A percentile compares a stretch with the other conserved stretches of the same genome.
phyloP scores from a whole-genome alignment of 2,113 vertebrate species.

The Brachyhypopomus occidentalis region DNA sequence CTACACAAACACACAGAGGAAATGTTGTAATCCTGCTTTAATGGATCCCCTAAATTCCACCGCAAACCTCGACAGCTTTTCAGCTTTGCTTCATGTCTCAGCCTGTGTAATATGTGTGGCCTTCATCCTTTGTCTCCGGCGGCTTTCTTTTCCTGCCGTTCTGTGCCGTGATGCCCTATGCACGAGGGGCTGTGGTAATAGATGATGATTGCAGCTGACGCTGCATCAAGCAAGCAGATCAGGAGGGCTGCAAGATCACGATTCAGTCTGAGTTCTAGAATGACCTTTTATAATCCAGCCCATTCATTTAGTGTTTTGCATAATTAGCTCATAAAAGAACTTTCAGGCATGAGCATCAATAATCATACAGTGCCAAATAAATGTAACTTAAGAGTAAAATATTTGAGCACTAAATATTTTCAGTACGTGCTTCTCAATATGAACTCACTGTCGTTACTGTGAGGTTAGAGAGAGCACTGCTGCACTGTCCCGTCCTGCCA shows the following conservation, averaged over 20 bases:
- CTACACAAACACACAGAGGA: neutral
- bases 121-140: neutral
- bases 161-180: neutral
- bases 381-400: constrained; percentile 24
- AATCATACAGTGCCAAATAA: constrained; percentile 28
- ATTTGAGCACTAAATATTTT: constrained; percentile 18
- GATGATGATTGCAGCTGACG: neutral
- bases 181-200: neutral
- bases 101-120: neutral
- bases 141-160: neutral
- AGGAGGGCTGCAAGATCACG: neutral
- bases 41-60: constrained; percentile 31
- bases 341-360: neutral
- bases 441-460: neutral
- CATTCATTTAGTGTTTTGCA: constrained; percentile 33
- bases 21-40: constrained; percentile 22
- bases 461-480: neutral
- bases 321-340: constrained; percentile 44
- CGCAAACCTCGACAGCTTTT: constrained; percentile 19
- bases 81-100: neutral
- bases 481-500: too few relatives aligned
- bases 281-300: constrained; percentile 44
- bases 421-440: neutral
- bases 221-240: neutral
- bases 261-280: constrained; percentile 6